Conservation (phyloP, 2,888 invertebrate species). For the Drosophila sordidula region DNA sequence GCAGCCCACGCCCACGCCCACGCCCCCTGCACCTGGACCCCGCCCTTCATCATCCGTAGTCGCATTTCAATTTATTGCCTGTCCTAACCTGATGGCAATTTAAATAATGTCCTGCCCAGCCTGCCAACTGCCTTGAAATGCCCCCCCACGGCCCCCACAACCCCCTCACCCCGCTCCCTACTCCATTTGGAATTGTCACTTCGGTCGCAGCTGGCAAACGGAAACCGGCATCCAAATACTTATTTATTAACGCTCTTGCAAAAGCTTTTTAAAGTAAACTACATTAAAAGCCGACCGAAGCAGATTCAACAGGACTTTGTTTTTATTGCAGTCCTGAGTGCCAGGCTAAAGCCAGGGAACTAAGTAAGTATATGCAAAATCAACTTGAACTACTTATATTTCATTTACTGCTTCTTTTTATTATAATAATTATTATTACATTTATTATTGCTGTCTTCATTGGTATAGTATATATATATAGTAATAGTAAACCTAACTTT, state of each 20-base stretch:
- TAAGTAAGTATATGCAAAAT: too few species aligned
- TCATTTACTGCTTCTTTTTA: too few species aligned
- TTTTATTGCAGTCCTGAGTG: too few species aligned
- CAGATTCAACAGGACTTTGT: slow-evolving; percentile 1
- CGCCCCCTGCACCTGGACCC: slow-evolving; percentile 8
- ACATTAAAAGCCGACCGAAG: background rate
- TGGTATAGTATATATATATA: too few species aligned
- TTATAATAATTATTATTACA: too few species aligned
- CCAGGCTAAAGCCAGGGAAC: too few species aligned
- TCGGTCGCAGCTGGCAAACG: slow-evolving; percentile 37
- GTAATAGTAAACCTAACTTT: too few species aligned
- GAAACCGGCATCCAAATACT: slow-evolving; percentile 21
- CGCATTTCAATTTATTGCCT: slow-evolving; percentile 66
- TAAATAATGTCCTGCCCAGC: slow-evolving; percentile 63
- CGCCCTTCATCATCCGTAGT: slow-evolving; percentile 32
- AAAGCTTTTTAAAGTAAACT: slow-evolving; percentile 21
- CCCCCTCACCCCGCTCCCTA: background rate
- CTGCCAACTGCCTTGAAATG: slow-evolving; percentile 1
- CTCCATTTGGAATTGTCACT: slow-evolving; percentile 40
- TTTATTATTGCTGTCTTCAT: too few species aligned
- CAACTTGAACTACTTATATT: too few species aligned
- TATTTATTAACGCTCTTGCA: slow-evolving; percentile 40
- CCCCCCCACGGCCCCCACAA: background rate
- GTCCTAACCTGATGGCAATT: slow-evolving; percentile 71
- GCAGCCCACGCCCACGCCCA: too few species aligned